A percentile compares a stretch with the other conserved stretches of the same genome.
phyloP scores from a whole-genome alignment of 2,888 invertebrate species.

The Mesopsocus fuscifrons region DNA sequence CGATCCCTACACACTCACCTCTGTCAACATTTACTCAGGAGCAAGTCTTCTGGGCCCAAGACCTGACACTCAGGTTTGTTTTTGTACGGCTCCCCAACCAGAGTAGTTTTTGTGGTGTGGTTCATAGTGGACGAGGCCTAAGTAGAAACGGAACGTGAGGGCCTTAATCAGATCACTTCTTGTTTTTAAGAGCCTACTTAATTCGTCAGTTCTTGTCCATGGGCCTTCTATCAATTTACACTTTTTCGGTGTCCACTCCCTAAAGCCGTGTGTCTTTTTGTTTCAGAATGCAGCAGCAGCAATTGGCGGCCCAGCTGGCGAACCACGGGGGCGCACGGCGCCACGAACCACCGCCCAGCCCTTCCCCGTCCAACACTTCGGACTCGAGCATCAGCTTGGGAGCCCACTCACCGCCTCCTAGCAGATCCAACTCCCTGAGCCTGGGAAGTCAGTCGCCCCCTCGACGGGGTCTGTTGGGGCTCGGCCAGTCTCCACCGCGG shows the following conservation, averaged over 20 bases:
- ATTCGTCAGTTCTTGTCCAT: too few relatives aligned
- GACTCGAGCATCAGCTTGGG: constrained; percentile 18
- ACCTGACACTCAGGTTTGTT: background rate
- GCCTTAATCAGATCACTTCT: too few relatives aligned
- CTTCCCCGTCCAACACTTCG: constrained; percentile 18
- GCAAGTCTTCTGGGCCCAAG: too few relatives aligned
- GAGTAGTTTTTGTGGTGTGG: too few relatives aligned
- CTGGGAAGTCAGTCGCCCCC: constrained; percentile 4
- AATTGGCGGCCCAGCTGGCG: constrained; percentile 21
- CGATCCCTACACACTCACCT: too few relatives aligned
- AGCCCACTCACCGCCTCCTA: constrained; percentile 15
- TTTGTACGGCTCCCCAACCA: background rate
- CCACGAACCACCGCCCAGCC: constrained; percentile 17
- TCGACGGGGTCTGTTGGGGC: constrained; percentile 1
- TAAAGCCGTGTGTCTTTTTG: too few relatives aligned
- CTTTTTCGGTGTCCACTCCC: too few relatives aligned
- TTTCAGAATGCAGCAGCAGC: constrained; percentile 22
- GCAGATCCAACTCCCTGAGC: background rate
- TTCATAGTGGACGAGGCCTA: too few relatives aligned
- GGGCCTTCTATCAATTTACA: too few relatives aligned
- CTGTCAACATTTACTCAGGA: too few relatives aligned
- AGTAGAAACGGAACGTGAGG: too few relatives aligned
- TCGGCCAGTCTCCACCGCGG: constrained; percentile 1
- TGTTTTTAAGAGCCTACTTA: too few relatives aligned
- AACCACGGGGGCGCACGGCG: constrained; percentile 17